A percentile compares a stretch with the other conserved stretches of the same genome.
Evolutionary conservation across 1,140 invertebrate species (phyloP).

Genomic region (Musca domestica): DNA sequence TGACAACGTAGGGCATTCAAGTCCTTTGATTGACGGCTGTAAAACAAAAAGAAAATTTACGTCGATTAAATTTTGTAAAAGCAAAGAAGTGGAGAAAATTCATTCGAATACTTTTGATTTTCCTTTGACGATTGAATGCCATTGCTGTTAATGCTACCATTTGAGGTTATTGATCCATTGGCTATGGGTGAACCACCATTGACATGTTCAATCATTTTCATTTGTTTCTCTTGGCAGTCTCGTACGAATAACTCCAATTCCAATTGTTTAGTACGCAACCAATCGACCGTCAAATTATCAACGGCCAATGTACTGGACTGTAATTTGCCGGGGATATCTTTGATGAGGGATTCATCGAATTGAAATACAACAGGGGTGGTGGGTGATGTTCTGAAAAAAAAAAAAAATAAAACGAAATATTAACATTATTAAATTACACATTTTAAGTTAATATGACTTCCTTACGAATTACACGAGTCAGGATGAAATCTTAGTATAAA

Average conservation of each 20-base stretch:
- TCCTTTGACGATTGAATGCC: slow-evolving; percentile 55
- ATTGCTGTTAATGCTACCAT: slow-evolving; percentile 54
- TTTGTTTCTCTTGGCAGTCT: slow-evolving; percentile 66
- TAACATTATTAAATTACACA: no score
- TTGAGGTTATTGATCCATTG: slow-evolving; percentile 51
- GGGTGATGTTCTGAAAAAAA: slow-evolving; percentile 65
- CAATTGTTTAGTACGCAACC: slow-evolving; percentile 71
- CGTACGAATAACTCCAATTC: slow-evolving; percentile 73
- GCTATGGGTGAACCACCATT: slow-evolving; percentile 47
- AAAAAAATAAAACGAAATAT: not conserved
- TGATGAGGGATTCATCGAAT: slow-evolving; percentile 80
- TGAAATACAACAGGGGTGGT: slow-evolving; percentile 72
- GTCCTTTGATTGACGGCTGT: slow-evolving; percentile 55
- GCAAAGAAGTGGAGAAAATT: no score
- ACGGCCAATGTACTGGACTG: slow-evolving; percentile 80
- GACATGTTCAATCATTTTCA: slow-evolving; percentile 56
- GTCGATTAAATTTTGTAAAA: not conserved
- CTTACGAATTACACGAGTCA: no score
- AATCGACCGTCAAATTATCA: slow-evolving; percentile 87
- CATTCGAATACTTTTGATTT: slow-evolving; percentile 39
- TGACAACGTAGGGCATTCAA: slow-evolving; percentile 67
- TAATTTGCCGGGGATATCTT: slow-evolving; percentile 78
- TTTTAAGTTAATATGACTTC: no score
- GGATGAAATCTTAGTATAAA: no score
- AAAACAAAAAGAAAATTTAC: slow-evolving; percentile 1